Evolutionary conservation across 2,113 vertebrate genomes (phyloP), one percentile per base, ranked within the genome.

Genomic region (Salminus brasiliensis): DNA sequence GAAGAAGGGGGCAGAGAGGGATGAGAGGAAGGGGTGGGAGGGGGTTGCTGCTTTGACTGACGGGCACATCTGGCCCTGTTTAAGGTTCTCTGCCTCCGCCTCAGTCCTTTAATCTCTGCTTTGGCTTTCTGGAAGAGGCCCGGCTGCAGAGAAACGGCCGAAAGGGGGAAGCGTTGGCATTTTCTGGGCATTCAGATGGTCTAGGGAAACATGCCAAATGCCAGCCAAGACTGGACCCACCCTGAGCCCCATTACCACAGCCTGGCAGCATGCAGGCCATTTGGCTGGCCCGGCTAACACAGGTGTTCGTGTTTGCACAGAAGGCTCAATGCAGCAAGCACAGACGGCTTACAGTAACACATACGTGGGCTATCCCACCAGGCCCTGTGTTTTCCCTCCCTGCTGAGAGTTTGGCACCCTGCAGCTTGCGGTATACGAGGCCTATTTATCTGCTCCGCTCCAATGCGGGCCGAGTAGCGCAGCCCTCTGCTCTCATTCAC

Each of bases 41-140:
- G 53, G 79, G 36, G 68, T 85, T 63, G 62, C 62, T 68, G 65
- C 76, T 88, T 83, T 86, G 88, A 87, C 71, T 88, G 81, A 91
- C 87, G 74, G 83, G 87, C 85, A 84, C 88, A 89, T 92, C 87
- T 91, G 85, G 83, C 71, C 39, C 8, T 73, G 79, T 79, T 84
- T 76, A 85, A 82, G n/a, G 80, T 75, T 79, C 55, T 55, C 52
- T 47, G 75, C 85, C 79, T 84, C 52, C 66, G 73, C 13, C 47
- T 70, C 79, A 85, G 80, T 86, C 83, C 79, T 78, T 78, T 88
- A 86, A 88, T 88, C 85, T 88, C 84, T 76, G 66, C 67, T 52
- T 86, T 71, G 27, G 74, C 76, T 85, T 77, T 78, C 78, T 77
- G 66, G 47, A 87, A 55, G 76, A 75, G 78, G 81, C 82, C 77